Conservation (phyloP, 2,113 vertebrate genomes). For the Forbesichthys papilliferus region DNA sequence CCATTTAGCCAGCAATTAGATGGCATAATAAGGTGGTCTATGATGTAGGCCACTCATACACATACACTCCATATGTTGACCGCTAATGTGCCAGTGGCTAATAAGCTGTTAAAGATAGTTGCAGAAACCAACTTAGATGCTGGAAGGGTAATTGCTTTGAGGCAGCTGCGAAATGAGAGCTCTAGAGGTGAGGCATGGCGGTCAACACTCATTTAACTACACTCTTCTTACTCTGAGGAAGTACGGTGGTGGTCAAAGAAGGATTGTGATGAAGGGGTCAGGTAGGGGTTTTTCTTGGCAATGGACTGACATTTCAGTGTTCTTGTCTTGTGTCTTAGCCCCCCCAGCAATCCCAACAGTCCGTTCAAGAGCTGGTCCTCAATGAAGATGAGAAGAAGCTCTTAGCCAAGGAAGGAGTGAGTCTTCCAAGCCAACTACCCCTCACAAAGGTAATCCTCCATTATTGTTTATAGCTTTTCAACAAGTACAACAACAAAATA, state of each 20-base stretch:
- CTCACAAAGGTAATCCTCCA: constrained; percentile 86
- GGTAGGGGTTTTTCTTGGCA: constrained; percentile 38
- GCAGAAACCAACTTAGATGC: constrained; percentile 20
- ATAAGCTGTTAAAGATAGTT: constrained; percentile 29
- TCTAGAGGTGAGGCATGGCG: constrained; percentile 19
- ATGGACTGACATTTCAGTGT: constrained; percentile 39
- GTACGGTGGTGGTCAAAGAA: not conserved
- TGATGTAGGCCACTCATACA: too few species aligned
- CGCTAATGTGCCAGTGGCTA: constrained; percentile 7
- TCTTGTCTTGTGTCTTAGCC: constrained; percentile 52
- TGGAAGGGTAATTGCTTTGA: constrained; percentile 41
- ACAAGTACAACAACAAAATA: not conserved
- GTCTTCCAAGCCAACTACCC: constrained; percentile 87
- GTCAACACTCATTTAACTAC: constrained; percentile 29
- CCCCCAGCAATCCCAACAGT: constrained; percentile 64
- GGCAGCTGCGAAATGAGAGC: constrained; percentile 42
- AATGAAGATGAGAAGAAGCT: constrained; percentile 94
- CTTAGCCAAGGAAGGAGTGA: constrained; percentile 88
- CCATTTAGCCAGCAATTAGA: not conserved
- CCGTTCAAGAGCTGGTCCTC: constrained; percentile 86
- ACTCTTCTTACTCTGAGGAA: constrained; percentile 23
- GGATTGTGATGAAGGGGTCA: not conserved
- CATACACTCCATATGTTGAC: constrained; percentile 13
- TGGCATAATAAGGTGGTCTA: not conserved
- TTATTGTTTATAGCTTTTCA: not conserved